Conservation (phyloP, 2,888 invertebrate genomes). For the Rhagonycha fulva region DNA sequence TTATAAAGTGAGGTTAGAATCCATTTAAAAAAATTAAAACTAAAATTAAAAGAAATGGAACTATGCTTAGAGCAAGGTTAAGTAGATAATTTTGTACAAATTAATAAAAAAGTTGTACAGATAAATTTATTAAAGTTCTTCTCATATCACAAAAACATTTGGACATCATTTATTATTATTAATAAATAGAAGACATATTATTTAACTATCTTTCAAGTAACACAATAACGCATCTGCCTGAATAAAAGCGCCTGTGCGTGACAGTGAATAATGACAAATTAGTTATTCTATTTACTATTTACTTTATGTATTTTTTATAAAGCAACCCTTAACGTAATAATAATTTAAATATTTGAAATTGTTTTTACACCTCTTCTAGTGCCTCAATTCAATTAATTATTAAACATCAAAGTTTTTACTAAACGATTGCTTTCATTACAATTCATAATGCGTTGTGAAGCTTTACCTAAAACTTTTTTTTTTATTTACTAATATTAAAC, state of each 20-base stretch:
- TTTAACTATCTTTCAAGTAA: slow-evolving; percentile 10
- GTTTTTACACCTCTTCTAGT: background rate
- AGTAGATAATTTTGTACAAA: background rate
- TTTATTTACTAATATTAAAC: too few species aligned
- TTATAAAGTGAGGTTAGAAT: too few species aligned
- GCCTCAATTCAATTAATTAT: background rate
- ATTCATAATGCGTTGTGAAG: too few species aligned
- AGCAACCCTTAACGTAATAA: background rate
- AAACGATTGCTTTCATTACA: too few species aligned
- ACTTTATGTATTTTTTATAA: background rate
- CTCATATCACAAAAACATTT: background rate
- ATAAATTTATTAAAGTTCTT: background rate
- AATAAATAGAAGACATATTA: slow-evolving; percentile 11
- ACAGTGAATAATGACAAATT: slow-evolving; percentile 16
- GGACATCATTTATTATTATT: slow-evolving; percentile 7
- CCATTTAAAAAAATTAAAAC: too few species aligned
- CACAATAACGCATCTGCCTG: slow-evolving; percentile 7
- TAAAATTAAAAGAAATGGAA: too few species aligned
- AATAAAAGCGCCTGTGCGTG: slow-evolving; percentile 11
- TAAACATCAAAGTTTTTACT: background rate
- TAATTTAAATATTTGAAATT: background rate
- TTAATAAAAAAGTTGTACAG: background rate
- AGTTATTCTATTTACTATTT: background rate
- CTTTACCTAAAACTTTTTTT: too few species aligned
- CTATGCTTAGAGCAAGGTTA: too few species aligned